Percentiles rank a stretch among this genome's conserved stretches.
These are phyloP conservation scores for Nestor notabilis DNA, from an alignment of 2,113 vertebrate genomes.

Conservation along the genomic window DNA sequence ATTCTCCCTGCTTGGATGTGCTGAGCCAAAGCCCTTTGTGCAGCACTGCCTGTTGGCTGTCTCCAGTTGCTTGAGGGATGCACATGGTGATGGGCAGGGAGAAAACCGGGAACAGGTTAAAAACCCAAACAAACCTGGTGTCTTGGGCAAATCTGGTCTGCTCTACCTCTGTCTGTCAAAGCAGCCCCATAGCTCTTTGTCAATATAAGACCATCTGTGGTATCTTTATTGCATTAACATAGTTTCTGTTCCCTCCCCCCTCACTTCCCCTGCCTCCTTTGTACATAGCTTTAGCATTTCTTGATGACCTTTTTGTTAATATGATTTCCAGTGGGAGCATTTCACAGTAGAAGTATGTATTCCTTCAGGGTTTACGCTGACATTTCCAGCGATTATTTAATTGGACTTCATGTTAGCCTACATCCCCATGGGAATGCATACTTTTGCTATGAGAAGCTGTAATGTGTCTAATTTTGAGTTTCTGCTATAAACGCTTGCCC, in stretches of 20 bases:
- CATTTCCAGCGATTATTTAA: slow-evolving; percentile 75
- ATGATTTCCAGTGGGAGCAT: slow-evolving; percentile 57
- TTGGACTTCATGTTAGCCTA: slow-evolving; percentile 55
- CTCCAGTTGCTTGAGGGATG: not conserved
- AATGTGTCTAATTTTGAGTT: slow-evolving; percentile 68
- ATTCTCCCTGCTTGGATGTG: not conserved
- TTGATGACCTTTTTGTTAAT: slow-evolving; percentile 64
- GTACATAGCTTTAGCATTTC: slow-evolving; percentile 21
- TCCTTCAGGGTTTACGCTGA: slow-evolving; percentile 51
- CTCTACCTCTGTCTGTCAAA: not conserved
- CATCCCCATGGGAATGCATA: slow-evolving; percentile 55
- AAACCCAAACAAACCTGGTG: not conserved
- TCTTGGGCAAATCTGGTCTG: not conserved
- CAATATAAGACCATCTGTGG: slow-evolving; percentile 8
- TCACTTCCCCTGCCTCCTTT: not conserved
- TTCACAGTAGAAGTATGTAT: slow-evolving; percentile 68
- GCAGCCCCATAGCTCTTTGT: not conserved
- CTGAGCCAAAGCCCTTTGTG: not conserved
- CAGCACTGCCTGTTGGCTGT: not conserved
- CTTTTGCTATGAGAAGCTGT: slow-evolving; percentile 66
- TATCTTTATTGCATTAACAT: slow-evolving; percentile 24
- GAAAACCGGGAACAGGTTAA: not conserved
- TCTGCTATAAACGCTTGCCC: slow-evolving; percentile 54
- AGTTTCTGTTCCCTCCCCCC: slow-evolving; percentile 16
- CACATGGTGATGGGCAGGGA: not conserved